Conservation (phyloP, 2,113 vertebrate genomes). For the Cephalopholis sonnerati region DNA sequence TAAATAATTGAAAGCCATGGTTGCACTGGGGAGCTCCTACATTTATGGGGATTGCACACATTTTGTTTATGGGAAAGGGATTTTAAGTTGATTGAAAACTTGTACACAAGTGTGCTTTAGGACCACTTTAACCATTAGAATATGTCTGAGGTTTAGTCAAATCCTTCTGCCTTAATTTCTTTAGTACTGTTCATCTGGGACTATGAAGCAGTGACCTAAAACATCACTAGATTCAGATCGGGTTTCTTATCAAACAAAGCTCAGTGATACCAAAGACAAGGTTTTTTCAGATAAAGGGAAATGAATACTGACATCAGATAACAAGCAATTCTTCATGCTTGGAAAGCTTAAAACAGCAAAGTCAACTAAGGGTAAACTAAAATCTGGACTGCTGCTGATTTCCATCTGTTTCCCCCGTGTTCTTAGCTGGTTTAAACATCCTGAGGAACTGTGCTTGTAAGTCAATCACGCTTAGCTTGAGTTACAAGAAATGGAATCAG, state of each 20-base stretch:
- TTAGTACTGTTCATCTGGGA: not conserved
- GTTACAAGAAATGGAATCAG: conserved; percentile 33
- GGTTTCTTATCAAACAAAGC: conserved; percentile 14
- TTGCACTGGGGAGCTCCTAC: not conserved
- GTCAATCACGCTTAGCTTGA: conserved; percentile 32
- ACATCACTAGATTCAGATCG: not conserved
- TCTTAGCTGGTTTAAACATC: conserved; percentile 24
- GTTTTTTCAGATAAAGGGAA: conserved; percentile 26
- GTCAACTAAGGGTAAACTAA: conserved; percentile 4
- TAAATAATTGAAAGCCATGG: conserved; percentile 18
- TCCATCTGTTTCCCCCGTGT: conserved; percentile 5
- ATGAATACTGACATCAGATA: conserved; percentile 28
- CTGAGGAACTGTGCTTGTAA: not conserved
- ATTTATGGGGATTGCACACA: not conserved
- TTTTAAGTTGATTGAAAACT: not conserved
- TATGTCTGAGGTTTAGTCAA: not conserved
- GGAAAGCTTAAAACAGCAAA: conserved; percentile 6
- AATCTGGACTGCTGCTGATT: conserved; percentile 44
- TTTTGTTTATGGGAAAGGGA: not conserved
- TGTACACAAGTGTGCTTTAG: not conserved
- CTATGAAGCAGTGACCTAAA: not conserved
- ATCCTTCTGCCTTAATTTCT: not conserved
- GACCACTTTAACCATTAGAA: not conserved
- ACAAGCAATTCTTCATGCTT: conserved; percentile 4
- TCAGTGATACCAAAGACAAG: not conserved